Conservation (phyloP, 2,113 vertebrate genomes). For the Ptychochromis oligacanthus region DNA sequence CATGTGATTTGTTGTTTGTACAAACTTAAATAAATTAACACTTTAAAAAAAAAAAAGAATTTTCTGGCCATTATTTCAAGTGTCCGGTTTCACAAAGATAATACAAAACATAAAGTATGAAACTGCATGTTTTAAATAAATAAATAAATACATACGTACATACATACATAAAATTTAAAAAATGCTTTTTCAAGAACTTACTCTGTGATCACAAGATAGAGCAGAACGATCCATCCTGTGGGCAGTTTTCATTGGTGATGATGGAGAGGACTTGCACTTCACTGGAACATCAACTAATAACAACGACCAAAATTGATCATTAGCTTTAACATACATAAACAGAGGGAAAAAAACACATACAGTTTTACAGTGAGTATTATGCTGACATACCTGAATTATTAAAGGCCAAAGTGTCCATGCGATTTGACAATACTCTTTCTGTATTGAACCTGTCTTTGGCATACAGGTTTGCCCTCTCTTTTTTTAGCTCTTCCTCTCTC, state of each 20-base stretch:
- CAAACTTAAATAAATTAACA: too few species aligned
- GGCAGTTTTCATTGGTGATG: slow-evolving; percentile 81
- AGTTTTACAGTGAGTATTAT: not conserved
- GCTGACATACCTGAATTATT: slow-evolving; percentile 72
- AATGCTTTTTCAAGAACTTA: slow-evolving; percentile 43
- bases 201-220: slow-evolving; percentile 81
- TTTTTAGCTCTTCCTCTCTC: slow-evolving; percentile 82
- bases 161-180: not conserved
- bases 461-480: slow-evolving; percentile 77
- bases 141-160: too few species aligned
- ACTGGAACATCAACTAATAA: slow-evolving; percentile 68
- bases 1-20: too few species aligned
- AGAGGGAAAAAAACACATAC: not conserved
- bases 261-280: slow-evolving; percentile 82
- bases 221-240: slow-evolving; percentile 81
- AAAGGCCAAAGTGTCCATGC: slow-evolving; percentile 74
- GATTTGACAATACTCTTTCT: slow-evolving; percentile 63
- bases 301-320: not conserved
- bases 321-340: not conserved
- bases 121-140: too few species aligned
- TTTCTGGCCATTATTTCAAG: too few species aligned
- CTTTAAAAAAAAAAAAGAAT: too few species aligned
- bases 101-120: too few species aligned
- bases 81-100: too few species aligned
- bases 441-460: slow-evolving; percentile 65